Evolutionary conservation across 1,140 invertebrate species (phyloP), one percentile per base, ranked within the genome.

Genomic region (Thaumetopoea pityocampa): DNA sequence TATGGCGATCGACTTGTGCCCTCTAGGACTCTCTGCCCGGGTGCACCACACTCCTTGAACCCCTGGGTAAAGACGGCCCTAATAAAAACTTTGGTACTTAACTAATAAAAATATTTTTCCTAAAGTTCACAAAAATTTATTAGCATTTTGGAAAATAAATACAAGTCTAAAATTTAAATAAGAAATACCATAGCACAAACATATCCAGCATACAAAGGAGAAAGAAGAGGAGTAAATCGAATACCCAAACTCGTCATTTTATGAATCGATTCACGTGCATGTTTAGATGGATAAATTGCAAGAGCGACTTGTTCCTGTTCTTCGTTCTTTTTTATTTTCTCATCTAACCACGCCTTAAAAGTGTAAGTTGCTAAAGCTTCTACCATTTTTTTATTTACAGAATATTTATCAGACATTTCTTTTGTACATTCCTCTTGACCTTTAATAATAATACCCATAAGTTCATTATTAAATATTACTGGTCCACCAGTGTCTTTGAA

Each of bases 401-500:
- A 58, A 43, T 71, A 78, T 7, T 38, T 54, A 11, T 64, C 56
- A 8, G 66, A 51, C 20, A 83, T 74, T 63, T 74, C 71, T 36
- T 60, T 53, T 4, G 67, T 61, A 44, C 76, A 83, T 19, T 69
- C 62, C 3, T 59, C 34, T 57, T 67, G 54, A 4, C 79, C 79
- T 24, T 49, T 61, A 9, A 48, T 49, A 7, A 80, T 36, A 9
- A 83, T 46, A 7, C 79, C 76, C 30, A 78, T 42, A 3, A 83
- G 48, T 55, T 76, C 59, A 49, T 73, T 71, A 35, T 70, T 57
- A 40, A 67, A 60, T 18, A 83, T 53, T 1, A 58, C 64, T 9
- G 79, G 79, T 3, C 76, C 76, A 19, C 79, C 79, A 17, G 54
- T 61, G 38, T 83, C 79, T 56, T 58, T 77, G 32, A 78, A 83